Base-by-base conservation (phyloP, 2,113 vertebrate species). In the Oryctolagus cuniculus region DNA sequence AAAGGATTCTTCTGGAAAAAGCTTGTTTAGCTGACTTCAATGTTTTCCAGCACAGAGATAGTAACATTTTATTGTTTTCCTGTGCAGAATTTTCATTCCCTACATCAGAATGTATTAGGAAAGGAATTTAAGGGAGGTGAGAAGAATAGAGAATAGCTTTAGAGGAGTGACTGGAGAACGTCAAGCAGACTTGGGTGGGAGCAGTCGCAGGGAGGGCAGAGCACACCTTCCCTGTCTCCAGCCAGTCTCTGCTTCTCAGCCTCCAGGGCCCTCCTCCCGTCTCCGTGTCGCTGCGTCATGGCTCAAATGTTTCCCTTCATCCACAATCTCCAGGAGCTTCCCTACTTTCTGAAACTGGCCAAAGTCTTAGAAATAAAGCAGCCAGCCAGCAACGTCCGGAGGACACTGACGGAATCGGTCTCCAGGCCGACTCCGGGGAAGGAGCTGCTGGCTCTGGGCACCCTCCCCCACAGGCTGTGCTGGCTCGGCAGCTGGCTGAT, bases 1-100 rank as follows among this genome's bases (percentile, higher is more conserved):
- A 69, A 95, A 91, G 25, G 6, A 90, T 87, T 94, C 95, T 95
- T 55, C 31, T 31, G 77, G 21, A 24, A 93, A 91, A 90, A 74
- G 6, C 36, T 21, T 38, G 36, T 79, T 69, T 61, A 53, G 10
- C 61, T 80, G 86, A 72, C 58, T 94, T 97, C 90, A 94, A 95
- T 31, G 66, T 63, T 96, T 96, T 81, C 88, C 91, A 74, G 85
- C 15, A 75, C 44, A 94, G 86, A 36, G 89, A 84, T 24, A 69
- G 91, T 1, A 79, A 67, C 25, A 84, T 80, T 91, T 94, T 64
- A 61, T 51, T 74, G 69, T 55, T 90, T 69, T 87, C 61, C 77
- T 73, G 6, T 24, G 77, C 63, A 81, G 86, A 93, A 87, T 82
- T 81, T 91, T 75, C 83, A 84, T 27, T 34, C 55, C 49, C 73